A percentile compares a stretch with the other conserved stretches of the same genome.
phyloP scores from a whole-genome alignment of 2,888 invertebrate species.

The Hypomecis atomaria region DNA sequence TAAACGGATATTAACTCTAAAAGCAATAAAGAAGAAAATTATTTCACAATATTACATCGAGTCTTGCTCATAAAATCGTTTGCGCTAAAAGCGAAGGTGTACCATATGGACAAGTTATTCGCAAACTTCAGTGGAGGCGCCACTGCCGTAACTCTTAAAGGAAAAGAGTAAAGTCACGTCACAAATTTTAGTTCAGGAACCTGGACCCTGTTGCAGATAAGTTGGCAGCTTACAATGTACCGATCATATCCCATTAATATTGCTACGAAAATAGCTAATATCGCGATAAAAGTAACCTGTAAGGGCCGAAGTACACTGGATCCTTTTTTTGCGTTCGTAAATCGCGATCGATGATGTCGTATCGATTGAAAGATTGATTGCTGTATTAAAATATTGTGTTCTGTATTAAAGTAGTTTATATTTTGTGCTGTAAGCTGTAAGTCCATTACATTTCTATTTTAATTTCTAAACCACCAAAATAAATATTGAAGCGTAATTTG shows the following conservation, averaged over 20 bases:
- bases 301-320: conserved; percentile 1
- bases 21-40: not conserved
- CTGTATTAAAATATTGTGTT: too few relatives aligned
- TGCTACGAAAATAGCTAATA: conserved; percentile 18
- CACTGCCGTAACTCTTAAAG: too few relatives aligned
- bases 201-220: not conserved
- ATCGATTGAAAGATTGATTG: not conserved
- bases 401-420: too few relatives aligned
- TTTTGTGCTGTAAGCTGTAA: too few relatives aligned
- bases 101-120: not conserved
- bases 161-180: not conserved
- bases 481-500: too few relatives aligned
- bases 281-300: conserved; percentile 8
- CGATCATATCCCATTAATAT: conserved; percentile 18
- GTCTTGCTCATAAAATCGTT: not conserved
- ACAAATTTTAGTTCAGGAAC: not conserved
- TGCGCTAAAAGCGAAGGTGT: not conserved
- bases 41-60: conserved; percentile 1
- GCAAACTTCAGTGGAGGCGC: not conserved
- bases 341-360: not conserved
- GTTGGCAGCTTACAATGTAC: conserved; percentile 12
- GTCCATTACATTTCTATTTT: too few relatives aligned
- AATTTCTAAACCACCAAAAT: too few relatives aligned
- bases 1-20: not conserved
- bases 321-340: not conserved